phyloP scores from a whole-genome alignment of 2,888 invertebrate genomes.

The Dastarcus helophoroides region DNA sequence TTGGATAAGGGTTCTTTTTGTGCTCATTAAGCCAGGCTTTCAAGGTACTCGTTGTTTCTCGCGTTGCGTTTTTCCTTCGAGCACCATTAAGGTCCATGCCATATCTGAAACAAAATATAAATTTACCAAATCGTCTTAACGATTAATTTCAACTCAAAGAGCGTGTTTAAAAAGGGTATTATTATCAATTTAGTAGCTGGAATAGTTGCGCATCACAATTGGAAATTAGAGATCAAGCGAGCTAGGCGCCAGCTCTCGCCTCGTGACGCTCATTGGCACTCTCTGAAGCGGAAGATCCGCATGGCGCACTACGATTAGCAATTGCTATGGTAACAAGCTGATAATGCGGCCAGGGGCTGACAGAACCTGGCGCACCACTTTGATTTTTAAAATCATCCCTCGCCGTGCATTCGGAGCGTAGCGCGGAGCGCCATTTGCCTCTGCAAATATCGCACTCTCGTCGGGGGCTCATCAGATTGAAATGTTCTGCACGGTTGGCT shows the following conservation, averaged over 20 bases:
- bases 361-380: slow-evolving; percentile 38
- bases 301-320: slow-evolving; percentile 44
- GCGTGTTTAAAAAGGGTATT: too few species aligned
- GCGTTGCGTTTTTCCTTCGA: slow-evolving; percentile 93
- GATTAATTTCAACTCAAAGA: too few species aligned
- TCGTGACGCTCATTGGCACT: slow-evolving; percentile 30
- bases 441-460: slow-evolving; percentile 35
- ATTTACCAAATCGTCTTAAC: too few species aligned
- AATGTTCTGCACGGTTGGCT: slow-evolving; percentile 37
- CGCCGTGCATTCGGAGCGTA: slow-evolving; percentile 29
- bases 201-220: too few species aligned
- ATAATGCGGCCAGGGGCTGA: slow-evolving; percentile 40
- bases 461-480: slow-evolving; percentile 34
- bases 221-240: too few species aligned
- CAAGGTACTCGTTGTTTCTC: slow-evolving; percentile 95
- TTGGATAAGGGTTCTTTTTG: slow-evolving; percentile 98
- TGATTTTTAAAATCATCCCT: slow-evolving; percentile 38
- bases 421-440: slow-evolving; percentile 41
- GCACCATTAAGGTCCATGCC: slow-evolving; percentile 93
- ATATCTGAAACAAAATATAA: slow-evolving; percentile 65
- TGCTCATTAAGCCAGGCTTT: slow-evolving; percentile 99
- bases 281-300: slow-evolving; percentile 34
- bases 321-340: slow-evolving; percentile 49
- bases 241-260: slow-evolving; percentile 20
- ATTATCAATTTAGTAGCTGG: too few species aligned